Evolutionary conservation across 2,113 vertebrate genomes (phyloP).

Genomic region (Leucoraja erinaceus): DNA sequence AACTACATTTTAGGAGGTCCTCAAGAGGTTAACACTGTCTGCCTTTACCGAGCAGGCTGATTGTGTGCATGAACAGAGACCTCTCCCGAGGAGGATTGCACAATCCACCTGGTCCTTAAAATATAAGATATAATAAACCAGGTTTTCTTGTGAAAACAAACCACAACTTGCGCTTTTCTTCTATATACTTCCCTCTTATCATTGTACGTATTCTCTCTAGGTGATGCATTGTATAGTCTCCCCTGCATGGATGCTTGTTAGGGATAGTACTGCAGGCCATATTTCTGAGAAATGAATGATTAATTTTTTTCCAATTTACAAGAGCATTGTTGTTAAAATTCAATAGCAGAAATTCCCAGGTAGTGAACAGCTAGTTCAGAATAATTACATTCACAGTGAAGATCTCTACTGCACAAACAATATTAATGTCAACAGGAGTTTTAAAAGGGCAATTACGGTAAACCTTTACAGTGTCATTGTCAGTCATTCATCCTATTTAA

Average conservation of each 20-base stretch:
- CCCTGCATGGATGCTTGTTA: constrained; percentile 6
- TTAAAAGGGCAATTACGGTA: neutral
- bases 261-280: neutral
- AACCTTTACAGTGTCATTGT: neutral
- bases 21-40: neutral
- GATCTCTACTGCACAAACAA: neutral
- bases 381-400: neutral
- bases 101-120: neutral
- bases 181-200: neutral
- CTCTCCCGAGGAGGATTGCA: neutral
- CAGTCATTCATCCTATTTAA: neutral
- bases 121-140: neutral
- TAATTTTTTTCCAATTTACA: constrained; percentile 25
- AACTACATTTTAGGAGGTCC: neutral
- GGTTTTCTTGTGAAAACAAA: constrained; percentile 8
- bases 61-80: neutral
- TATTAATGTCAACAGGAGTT: neutral
- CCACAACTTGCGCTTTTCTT: neutral
- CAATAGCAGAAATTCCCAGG: neutral
- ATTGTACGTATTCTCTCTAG: neutral
- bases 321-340: constrained; percentile 2
- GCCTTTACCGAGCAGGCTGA: neutral
- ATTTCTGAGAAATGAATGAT: constrained; percentile 20
- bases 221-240: neutral
- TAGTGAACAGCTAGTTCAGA: neutral